phyloP scores from a whole-genome alignment of 1,140 invertebrate genomes.

The Whitmania pigra region DNA sequence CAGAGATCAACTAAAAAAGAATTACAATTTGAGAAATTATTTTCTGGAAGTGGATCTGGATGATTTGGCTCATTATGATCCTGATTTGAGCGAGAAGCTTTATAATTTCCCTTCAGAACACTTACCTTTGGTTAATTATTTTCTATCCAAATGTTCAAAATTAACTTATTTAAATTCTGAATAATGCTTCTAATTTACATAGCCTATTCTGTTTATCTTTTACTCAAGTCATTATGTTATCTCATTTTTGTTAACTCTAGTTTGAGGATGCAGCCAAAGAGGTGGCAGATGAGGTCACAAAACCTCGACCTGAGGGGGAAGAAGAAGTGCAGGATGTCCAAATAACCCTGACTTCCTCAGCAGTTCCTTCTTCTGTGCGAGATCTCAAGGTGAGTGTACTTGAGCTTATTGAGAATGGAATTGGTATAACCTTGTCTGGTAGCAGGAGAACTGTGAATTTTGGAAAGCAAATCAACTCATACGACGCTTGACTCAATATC shows the following conservation, averaged over 20 bases:
- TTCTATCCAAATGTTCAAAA: conserved; percentile 13
- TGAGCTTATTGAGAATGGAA: too few species aligned
- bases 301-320: conserved; percentile 72
- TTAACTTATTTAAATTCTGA: background rate
- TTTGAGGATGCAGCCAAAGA: conserved; percentile 95
- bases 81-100: conserved; percentile 78
- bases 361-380: conserved; percentile 20
- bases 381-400: conserved; percentile 13
- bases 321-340: conserved; percentile 87
- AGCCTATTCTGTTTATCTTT: background rate
- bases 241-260: conserved; percentile 34
- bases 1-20: conserved; percentile 80
- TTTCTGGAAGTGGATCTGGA: conserved; percentile 85
- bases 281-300: conserved; percentile 89
- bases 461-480: too few species aligned
- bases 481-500: too few species aligned
- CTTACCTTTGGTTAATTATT: conserved; percentile 59
- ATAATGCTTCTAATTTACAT: too few species aligned
- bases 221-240: background rate
- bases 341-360: conserved; percentile 63
- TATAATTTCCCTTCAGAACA: conserved; percentile 82
- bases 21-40: conserved; percentile 82
- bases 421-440: too few species aligned
- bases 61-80: conserved; percentile 87
- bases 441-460: too few species aligned